These are phyloP conservation scores for Novumbra hubbsi DNA, from an alignment of 2,797 vertebrate genomes.

Conservation along the genomic window DNA sequence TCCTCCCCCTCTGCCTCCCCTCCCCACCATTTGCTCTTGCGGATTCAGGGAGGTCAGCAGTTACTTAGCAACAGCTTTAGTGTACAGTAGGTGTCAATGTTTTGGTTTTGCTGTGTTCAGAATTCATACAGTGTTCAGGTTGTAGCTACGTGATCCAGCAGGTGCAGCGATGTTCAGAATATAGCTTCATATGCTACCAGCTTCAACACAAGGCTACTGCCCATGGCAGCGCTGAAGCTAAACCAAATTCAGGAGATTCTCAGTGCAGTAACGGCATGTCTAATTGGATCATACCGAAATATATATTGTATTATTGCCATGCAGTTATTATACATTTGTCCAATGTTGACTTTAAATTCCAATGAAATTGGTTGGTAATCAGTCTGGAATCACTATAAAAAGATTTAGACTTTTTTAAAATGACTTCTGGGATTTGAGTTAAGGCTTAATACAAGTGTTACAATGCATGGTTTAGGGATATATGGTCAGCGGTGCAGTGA, in stretches of 20 bases:
- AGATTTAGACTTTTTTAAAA: neutral
- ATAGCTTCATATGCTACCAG: neutral
- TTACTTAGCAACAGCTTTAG: slow-evolving; percentile 61
- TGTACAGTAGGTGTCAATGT: slow-evolving; percentile 18
- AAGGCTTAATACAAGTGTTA: neutral
- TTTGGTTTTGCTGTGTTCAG: neutral
- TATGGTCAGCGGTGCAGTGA: neutral
- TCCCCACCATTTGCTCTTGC: slow-evolving; percentile 35
- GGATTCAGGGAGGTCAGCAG: slow-evolving; percentile 46
- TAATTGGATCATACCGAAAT: neutral
- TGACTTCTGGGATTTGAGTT: too few species aligned
- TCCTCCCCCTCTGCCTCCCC: slow-evolving; percentile 9
- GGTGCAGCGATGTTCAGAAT: neutral
- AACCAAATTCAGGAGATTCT: neutral
- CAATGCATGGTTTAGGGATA: neutral
- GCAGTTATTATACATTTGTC: neutral
- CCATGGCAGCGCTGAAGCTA: neutral
- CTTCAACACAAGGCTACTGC: neutral
- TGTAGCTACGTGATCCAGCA: too few species aligned
- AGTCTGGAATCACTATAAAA: neutral
- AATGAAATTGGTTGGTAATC: neutral
- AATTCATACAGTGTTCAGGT: too few species aligned
- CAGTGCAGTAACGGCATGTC: neutral
- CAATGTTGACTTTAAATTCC: too few species aligned
- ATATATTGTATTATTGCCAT: neutral